Percentiles rank a stretch among this genome's conserved stretches.
Conservation (phyloP, 2,797 vertebrate species). For the Anguilla anguilla region DNA sequence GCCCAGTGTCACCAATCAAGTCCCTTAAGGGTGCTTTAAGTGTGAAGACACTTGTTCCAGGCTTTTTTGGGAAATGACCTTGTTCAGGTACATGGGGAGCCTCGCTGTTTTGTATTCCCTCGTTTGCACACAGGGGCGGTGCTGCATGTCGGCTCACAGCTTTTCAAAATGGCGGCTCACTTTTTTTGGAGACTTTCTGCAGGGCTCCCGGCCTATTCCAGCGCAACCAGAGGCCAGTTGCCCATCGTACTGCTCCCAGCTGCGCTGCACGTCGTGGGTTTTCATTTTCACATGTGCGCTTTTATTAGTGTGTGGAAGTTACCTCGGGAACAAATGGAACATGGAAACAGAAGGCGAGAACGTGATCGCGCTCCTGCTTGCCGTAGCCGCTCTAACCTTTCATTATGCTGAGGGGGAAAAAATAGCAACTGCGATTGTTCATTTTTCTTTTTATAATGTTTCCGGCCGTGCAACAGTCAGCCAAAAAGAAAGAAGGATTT, state of each 20-base stretch:
- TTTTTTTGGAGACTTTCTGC: background rate
- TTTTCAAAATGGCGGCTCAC: background rate
- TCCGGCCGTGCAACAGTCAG: background rate
- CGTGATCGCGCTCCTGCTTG: background rate
- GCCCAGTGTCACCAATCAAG: conserved; percentile 27
- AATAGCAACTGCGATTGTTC: background rate
- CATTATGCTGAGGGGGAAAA: background rate
- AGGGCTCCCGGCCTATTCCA: background rate
- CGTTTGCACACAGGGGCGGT: background rate
- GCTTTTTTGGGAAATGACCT: conserved; percentile 4
- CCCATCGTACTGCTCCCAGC: background rate
- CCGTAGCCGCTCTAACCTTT: background rate
- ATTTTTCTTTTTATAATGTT: background rate
- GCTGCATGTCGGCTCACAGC: background rate
- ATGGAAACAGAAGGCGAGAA: background rate
- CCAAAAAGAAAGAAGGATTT: conserved; percentile 8
- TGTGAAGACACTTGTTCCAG: conserved; percentile 23
- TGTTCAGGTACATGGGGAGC: background rate
- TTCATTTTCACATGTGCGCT: background rate
- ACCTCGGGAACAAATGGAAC: background rate
- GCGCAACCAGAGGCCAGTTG: background rate
- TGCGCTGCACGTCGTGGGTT: background rate
- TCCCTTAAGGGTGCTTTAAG: conserved; percentile 19
- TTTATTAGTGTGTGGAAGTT: background rate
- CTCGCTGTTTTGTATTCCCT: background rate